Evolutionary conservation across 2,797 vertebrate genomes (phyloP), one percentile per base, ranked within the genome.

Genomic region (Phrynocephalus vlangalii): DNA sequence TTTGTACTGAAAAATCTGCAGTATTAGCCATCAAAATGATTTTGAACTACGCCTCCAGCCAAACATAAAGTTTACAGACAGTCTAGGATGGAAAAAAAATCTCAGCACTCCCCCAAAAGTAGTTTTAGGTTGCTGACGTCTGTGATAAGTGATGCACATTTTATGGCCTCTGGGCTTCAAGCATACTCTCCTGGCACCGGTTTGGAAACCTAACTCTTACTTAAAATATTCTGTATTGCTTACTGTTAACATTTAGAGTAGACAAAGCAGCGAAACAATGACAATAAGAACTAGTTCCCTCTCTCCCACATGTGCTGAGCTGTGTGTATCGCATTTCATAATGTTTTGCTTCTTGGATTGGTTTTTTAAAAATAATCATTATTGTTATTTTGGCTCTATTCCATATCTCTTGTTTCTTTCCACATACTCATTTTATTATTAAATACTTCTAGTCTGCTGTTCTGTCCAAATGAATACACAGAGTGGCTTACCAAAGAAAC

Each of bases 381-480:
- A 18, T 63, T 20, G 16, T 63, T 63, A 15, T 63, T 20, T 63
- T 20, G 38, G 20, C 60, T 33, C 56, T 11, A 38, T 60, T 80
- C 56, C 79, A 63, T 80, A 28, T 22, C 63, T 80, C 10, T 38
- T 15, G 38, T 80, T 63, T 6, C 9, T 80, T 3, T 24, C 30
- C 63, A 33, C 67, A n/a, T 56, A n/a, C 56, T 66, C 56, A 66
- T 38, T 80, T 80, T 80, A 63, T 80, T 80, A 80, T 63, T 80
- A 38, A 63, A 63, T 66, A 80, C 22, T 80, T 66, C 33, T 80
- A 80, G 28, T 33, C n/a, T 79, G 56, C 30, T 80, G 4, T 80
- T 79, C 33, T 66, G 60, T 26, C 60, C 79, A 80, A 66, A 80
- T 38, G 79, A 80, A 6, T 73, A 60, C 18, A 9, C 20, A 79